Conservation (phyloP, 2,797 vertebrate genomes). For the Erpetoichthys calabaricus region DNA sequence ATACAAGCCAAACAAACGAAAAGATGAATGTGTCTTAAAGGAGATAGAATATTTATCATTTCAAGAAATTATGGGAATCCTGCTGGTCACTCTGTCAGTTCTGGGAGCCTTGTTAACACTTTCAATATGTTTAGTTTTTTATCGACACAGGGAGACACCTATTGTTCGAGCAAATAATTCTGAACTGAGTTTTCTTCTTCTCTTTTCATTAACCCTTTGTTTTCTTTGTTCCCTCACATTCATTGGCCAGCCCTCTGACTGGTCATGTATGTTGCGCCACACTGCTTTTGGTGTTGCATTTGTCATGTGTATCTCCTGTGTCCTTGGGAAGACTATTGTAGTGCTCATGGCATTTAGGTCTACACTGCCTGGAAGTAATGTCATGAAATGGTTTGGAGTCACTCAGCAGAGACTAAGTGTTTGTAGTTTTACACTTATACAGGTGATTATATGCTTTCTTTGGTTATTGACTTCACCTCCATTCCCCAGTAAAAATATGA, state of each 20-base stretch:
- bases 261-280: conserved; percentile 33
- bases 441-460: conserved; percentile 46
- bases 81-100: too few species aligned
- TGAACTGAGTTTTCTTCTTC: conserved; percentile 30
- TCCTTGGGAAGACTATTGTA: conserved; percentile 32
- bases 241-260: conserved; percentile 21
- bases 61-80: too few species aligned
- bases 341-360: conserved; percentile 32
- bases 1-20: too few species aligned
- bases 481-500: neutral
- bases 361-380: conserved; percentile 23
- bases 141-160: conserved; percentile 6
- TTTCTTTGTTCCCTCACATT: conserved; percentile 27
- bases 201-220: conserved; percentile 27
- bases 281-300: conserved; percentile 32
- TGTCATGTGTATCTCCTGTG: conserved; percentile 30
- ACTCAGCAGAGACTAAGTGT: conserved; percentile 46
- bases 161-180: conserved; percentile 27
- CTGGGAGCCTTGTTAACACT: too few species aligned
- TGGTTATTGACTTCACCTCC: neutral
- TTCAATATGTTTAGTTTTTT: too few species aligned
- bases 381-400: conserved; percentile 32
- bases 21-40: too few species aligned
- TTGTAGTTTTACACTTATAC: conserved; percentile 40
- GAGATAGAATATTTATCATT: too few species aligned